Evolutionary conservation across 2,888 invertebrate genomes (phyloP).

Genomic region (Eudemis profundana): DNA sequence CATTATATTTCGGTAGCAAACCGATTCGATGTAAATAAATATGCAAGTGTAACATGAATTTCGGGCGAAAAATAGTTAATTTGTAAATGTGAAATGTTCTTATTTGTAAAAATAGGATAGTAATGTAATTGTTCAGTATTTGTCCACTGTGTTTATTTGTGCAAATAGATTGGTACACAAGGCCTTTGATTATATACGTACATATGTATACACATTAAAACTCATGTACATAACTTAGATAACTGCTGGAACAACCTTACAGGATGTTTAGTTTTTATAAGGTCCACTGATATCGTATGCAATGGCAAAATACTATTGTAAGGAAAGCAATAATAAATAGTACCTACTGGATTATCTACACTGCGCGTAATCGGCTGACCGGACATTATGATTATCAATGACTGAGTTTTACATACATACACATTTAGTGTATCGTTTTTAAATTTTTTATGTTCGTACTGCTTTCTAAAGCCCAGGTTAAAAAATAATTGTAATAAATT

Average conservation of each 20-base stretch:
- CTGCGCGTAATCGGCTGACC: conserved; percentile 2
- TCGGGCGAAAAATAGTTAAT: neutral
- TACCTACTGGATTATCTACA: neutral
- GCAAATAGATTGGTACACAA: conserved; percentile 22
- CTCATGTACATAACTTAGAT: conserved; percentile 34
- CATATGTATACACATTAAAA: conserved; percentile 35
- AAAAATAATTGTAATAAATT: too few species aligned
- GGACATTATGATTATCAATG: neutral
- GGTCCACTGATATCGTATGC: conserved; percentile 3
- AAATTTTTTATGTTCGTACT: neutral
- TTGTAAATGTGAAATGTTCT: conserved; percentile 14
- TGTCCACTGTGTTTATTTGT: conserved; percentile 41
- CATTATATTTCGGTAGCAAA: neutral
- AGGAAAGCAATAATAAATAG: conserved; percentile 10
- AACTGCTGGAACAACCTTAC: conserved; percentile 33
- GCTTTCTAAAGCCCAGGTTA: conserved; percentile 2
- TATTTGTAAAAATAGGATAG: conserved; percentile 8
- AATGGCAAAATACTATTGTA: conserved; percentile 20
- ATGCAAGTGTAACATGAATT: neutral
- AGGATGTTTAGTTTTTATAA: conserved; percentile 27
- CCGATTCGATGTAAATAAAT: neutral
- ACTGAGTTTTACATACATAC: neutral
- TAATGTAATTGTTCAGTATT: conserved; percentile 13
- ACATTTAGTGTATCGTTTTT: neutral
- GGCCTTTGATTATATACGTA: conserved; percentile 41